phyloP scores from a whole-genome alignment of 1,140 invertebrate species.

The Pollicipes pollicipes region DNA sequence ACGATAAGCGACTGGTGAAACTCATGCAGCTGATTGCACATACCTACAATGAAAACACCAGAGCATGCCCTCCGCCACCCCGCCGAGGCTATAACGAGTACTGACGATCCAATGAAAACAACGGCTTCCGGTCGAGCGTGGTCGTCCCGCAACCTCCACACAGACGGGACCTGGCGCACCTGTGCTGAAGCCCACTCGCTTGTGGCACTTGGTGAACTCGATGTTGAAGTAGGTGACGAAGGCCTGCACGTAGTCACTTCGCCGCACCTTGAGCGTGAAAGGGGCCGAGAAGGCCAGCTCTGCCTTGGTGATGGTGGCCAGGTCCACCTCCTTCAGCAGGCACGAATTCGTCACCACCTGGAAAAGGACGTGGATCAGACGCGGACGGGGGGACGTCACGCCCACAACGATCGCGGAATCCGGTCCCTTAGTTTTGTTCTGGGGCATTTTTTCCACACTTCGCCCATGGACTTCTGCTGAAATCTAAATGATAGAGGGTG shows the following conservation, averaged over 20 bases:
- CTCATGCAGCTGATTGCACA: no score
- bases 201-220: slow-evolving; percentile 98
- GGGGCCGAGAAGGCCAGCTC: slow-evolving; percentile 83
- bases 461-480: neutral
- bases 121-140: no score
- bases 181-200: slow-evolving; percentile 94
- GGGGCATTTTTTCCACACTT: neutral
- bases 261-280: slow-evolving; percentile 59
- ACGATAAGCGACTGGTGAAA: no score
- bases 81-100: no score
- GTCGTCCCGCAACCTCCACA: no score
- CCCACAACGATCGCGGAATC: neutral
- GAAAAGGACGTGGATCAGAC: slow-evolving; percentile 17
- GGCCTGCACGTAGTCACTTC: slow-evolving; percentile 96
- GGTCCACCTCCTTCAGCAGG: slow-evolving; percentile 83
- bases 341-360: slow-evolving; percentile 79
- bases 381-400: neutral
- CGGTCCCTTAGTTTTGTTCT: no score
- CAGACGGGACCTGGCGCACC: slow-evolving; percentile 26
- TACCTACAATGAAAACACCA: no score
- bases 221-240: slow-evolving; percentile 97
- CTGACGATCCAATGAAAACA: no score
- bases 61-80: no score
- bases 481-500: neutral
- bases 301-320: slow-evolving; percentile 88